Evolutionary conservation across 2,113 vertebrate genomes (phyloP).

Genomic region (Platanista minor): DNA sequence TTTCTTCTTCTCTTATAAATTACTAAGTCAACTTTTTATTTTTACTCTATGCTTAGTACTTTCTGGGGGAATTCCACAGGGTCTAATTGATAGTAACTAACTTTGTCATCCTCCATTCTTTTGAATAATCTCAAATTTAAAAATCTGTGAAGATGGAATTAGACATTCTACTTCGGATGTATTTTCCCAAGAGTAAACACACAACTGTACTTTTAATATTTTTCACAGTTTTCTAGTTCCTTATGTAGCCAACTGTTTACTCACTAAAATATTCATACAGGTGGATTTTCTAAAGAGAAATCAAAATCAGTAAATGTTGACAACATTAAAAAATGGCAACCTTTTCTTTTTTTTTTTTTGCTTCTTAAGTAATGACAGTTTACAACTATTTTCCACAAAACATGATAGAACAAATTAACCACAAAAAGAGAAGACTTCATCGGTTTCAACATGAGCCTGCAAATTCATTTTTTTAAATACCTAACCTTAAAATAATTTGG

Average conservation of each 20-base stretch:
- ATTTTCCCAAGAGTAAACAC: background rate
- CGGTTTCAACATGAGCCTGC: background rate
- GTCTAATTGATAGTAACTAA: background rate
- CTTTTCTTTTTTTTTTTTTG: background rate
- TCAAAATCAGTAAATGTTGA: background rate
- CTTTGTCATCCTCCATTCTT: background rate
- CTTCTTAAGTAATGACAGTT: background rate
- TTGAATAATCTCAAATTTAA: constrained; percentile 24
- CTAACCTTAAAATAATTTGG: background rate
- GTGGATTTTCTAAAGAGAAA: background rate
- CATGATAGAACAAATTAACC: background rate
- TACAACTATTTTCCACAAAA: background rate
- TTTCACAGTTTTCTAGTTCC: background rate
- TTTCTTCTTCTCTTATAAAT: constrained; percentile 46
- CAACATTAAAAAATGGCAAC: background rate
- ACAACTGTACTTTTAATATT: background rate
- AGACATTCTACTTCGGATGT: background rate
- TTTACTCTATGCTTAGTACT: constrained; percentile 17
- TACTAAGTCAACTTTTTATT: constrained; percentile 14
- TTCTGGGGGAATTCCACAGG: background rate
- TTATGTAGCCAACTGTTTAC: background rate
- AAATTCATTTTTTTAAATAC: background rate
- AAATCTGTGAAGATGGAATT: background rate
- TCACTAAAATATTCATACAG: background rate
- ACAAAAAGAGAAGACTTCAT: background rate